Evolutionary conservation across 2,113 vertebrate genomes (phyloP), one percentile per base, ranked within the genome.

Genomic region (Dromiciops gliroides): DNA sequence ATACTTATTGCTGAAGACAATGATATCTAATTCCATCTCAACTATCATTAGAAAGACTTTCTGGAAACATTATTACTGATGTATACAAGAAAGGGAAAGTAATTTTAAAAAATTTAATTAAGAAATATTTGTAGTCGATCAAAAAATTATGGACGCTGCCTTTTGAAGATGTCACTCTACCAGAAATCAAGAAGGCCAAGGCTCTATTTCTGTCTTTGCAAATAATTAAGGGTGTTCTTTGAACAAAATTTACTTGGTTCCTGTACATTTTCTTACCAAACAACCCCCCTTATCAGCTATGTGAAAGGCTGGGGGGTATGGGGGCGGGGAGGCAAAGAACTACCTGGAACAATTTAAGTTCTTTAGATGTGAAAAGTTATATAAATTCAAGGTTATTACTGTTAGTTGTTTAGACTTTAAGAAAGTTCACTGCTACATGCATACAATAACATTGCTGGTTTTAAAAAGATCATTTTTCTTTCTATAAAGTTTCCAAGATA

Each of bases 11-110:
- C 50, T 95, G 51, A 90, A n/a, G 92, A 89, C 51, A 50, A 92
- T 89, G 12, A 92, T 89, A 9, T 51, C 50, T 51, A 93, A 95
- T 31, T 89, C 24, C 51, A 49, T 91, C 22, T 89, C 48, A 50
- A 26, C 48, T 90, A 22, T 95, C 24, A 93, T 92, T 89, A 93
- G 56, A 93, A 95, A 51, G 50, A 67, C 31, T 60, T 51, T 93
- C 88, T 90, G 90, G 51, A 89, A 90, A 92, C 3, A 49, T 9
- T 89, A 89, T 11, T 88, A 31, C 53, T 90, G 22, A 52, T 52
- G 51, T 52, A 52, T 4, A 52, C 56, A 95, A 94, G 93, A 91
- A 47, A 25, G n/a, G 91, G 51, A 92, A 60, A 90, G 12, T 50
- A 53, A 90, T 22, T 50, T 75, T 90, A n/a, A n/a, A n/a, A n/a